A percentile compares a stretch with the other conserved stretches of the same genome.
Evolutionary conservation across 2,888 invertebrate genomes (phyloP).

Genomic region (Orthosia incerta): DNA sequence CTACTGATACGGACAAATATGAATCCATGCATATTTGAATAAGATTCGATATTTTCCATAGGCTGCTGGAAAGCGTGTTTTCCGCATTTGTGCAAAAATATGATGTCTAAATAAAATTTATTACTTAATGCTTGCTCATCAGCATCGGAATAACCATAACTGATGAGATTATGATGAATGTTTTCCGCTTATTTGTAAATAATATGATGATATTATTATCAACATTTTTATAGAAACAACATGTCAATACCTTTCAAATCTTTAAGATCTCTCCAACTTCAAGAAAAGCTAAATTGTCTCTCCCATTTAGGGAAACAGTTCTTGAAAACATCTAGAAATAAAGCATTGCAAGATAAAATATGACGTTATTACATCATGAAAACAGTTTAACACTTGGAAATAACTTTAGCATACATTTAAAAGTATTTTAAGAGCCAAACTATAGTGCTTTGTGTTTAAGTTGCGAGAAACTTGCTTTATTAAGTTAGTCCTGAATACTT

Average conservation of each 20-base stretch:
- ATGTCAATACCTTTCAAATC: not conserved
- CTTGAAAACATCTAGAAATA: conserved; percentile 31
- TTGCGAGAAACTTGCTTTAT: conserved; percentile 66
- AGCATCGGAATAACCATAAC: not conserved
- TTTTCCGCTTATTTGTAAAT: not conserved
- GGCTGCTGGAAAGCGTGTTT: not conserved
- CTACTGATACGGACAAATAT: no score
- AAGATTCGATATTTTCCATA: not conserved
- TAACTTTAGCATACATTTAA: conserved; percentile 68
- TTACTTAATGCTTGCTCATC: not conserved
- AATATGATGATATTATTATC: not conserved
- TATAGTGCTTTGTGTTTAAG: conserved; percentile 67
- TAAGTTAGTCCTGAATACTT: conserved; percentile 66
- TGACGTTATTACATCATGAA: conserved; percentile 60
- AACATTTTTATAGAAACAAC: not conserved
- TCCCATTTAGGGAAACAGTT: conserved; percentile 14
- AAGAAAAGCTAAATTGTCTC: not conserved
- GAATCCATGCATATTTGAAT: no score
- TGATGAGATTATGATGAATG: not conserved
- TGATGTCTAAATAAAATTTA: not conserved
- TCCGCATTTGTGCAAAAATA: not conserved
- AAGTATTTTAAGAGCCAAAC: conserved; percentile 67
- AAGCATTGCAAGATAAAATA: conserved; percentile 48
- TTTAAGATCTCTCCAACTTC: not conserved
- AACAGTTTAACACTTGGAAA: conserved; percentile 66